Evolutionary conservation across 1,140 invertebrate genomes (phyloP), one percentile per base, ranked within the genome.

Genomic region (Melipona quadrifasciata): DNA sequence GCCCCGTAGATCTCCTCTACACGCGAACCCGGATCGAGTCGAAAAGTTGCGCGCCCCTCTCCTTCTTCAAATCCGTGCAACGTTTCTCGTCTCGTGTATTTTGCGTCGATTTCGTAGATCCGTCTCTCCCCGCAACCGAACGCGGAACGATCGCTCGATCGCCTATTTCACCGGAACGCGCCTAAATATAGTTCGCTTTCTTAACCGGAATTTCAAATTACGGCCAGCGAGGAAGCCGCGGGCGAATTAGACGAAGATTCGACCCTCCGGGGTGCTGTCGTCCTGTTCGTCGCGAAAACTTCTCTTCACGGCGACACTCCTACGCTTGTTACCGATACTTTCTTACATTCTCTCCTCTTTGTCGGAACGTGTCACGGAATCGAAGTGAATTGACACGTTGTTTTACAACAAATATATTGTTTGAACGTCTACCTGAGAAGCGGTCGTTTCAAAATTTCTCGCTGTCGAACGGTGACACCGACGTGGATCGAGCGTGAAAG

Each of bases 201-300:
- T 84, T 84, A 47, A 71, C 76, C 83, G 80, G 89, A 93, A 93
- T 93, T 90, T 89, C 84, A 93, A 93, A 93, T 93, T 92, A 90
- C 89, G 91, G 90, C 92, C 93, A 87, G 6, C 93, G 93, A 93
- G 93, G 91, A 91, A 90, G 71, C 88, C 82, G 70, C 68, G 87
- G 88, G 87, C 88, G 92, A 93, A 93, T 93, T 93, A 93, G 90
- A 83, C 87, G 84, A 85, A 82, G 91, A 91, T 90, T 80, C 87
- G 85, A 80, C 86, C 90, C 88, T 86, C 78, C 76, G 71, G 73
- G 78, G 31, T n/a, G n/a, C n/a, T n/a, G 71, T 89, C 86, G 89
- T 88, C 77, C 86, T 85, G 80, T 84, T 75, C 80, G 0, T 70
- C 64, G 31, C 51, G 65, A 68, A 74, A 74, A 87, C 57, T 74